Percentiles rank a stretch among this genome's conserved stretches.
Conservation (phyloP, 2,797 vertebrate species). For the Enteromius treurensis region DNA sequence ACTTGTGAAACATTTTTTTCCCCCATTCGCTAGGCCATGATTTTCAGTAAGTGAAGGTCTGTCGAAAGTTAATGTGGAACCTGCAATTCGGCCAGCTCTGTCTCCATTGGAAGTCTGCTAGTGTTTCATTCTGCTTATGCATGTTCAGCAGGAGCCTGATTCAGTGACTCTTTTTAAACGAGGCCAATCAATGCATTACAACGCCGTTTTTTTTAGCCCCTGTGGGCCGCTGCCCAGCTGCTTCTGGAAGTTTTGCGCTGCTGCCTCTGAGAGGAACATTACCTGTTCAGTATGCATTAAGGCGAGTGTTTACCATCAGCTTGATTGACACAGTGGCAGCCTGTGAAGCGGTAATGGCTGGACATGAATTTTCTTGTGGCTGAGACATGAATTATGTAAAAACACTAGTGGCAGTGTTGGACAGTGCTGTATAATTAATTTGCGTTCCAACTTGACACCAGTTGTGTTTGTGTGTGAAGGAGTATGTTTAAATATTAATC, state of each 20-base stretch:
- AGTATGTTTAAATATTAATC: conserved; percentile 75
- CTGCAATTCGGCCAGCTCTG: conserved; percentile 21
- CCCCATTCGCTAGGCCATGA: conserved; percentile 3
- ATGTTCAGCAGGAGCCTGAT: conserved; percentile 16
- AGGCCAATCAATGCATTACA: conserved; percentile 35
- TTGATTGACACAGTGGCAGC: conserved; percentile 65
- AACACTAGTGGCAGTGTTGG: conserved; percentile 72
- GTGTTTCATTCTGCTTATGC: conserved; percentile 34
- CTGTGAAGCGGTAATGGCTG: conserved; percentile 72
- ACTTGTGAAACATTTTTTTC: conserved; percentile 34
- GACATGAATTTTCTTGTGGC: conserved; percentile 70
- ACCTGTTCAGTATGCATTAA: conserved; percentile 56
- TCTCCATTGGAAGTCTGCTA: conserved; percentile 1
- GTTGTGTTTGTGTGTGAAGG: conserved; percentile 77
- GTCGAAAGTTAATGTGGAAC: conserved; percentile 14
- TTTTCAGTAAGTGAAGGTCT: conserved; percentile 29
- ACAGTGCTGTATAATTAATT: conserved; percentile 81
- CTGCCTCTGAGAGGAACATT: conserved; percentile 16
- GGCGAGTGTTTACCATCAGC: conserved; percentile 55
- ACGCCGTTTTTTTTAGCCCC: not conserved
- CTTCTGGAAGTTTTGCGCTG: conserved; percentile 25
- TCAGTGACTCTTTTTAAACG: conserved; percentile 29
- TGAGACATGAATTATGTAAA: conserved; percentile 78
- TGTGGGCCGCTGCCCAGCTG: conserved; percentile 26
- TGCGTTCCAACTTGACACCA: conserved; percentile 78